These are phyloP conservation scores for Zoanthus sociatus DNA, from an alignment of 92 coral and sea anemone genomes.

Conservation along the genomic window DNA sequence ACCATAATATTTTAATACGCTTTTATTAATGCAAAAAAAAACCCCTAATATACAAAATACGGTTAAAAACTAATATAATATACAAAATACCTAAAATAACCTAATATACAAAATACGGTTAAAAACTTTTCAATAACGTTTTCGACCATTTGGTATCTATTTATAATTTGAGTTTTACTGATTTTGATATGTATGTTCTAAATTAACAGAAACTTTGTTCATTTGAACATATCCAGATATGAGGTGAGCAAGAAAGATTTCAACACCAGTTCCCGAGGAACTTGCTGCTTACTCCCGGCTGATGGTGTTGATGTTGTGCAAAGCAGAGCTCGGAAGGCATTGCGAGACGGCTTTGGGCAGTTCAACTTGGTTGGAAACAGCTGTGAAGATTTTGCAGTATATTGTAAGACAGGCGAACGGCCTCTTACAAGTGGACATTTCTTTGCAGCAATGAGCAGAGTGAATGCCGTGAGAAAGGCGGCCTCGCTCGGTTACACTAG, in stretches of 20 bases:
- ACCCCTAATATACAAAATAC: too few species aligned
- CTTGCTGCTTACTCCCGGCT: slow-evolving; percentile 77
- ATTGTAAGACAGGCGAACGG: slow-evolving; percentile 94
- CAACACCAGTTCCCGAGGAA: slow-evolving; percentile 72
- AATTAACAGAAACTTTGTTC: too few species aligned
- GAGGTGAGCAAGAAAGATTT: slow-evolving; percentile 66
- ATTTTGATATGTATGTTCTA: background rate
- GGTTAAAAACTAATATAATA: too few species aligned
- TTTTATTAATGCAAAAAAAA: too few species aligned
- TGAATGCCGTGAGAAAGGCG: slow-evolving; percentile 89
- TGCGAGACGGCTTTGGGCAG: slow-evolving; percentile 90
- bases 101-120: too few species aligned
- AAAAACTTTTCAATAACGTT: too few species aligned
- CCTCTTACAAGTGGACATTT: slow-evolving; percentile 89
- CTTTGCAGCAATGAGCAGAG: slow-evolving; percentile 85
- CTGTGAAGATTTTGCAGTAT: slow-evolving; percentile 95
- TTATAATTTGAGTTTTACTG: too few species aligned
- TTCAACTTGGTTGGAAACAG: slow-evolving; percentile 93
- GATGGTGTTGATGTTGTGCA: slow-evolving; percentile 74
- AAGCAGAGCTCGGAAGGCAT: slow-evolving; percentile 71
- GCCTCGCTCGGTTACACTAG: slow-evolving; percentile 85
- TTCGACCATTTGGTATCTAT: too few species aligned
- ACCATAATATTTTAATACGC: too few species aligned
- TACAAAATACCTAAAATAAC: too few species aligned
- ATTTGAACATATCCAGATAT: slow-evolving; percentile 50